A percentile compares a stretch with the other conserved stretches of the same genome.
These are phyloP conservation scores for Muscicapa adusta DNA, from an alignment of 2,113 vertebrate species.

Conservation along the genomic window DNA sequence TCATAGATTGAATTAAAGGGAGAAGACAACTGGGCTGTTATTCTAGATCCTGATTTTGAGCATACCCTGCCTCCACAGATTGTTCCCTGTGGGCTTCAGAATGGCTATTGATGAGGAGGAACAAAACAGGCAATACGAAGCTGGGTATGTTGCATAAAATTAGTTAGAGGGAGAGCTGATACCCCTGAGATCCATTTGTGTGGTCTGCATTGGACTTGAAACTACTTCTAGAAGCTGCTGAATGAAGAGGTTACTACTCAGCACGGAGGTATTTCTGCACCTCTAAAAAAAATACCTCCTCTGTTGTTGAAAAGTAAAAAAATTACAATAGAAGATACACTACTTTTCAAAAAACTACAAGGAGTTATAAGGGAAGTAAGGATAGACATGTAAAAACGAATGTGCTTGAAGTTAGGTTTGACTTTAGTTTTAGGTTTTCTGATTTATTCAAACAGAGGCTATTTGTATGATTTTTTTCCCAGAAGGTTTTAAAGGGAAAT, in stretches of 20 bases:
- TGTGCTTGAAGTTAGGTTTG: not conserved
- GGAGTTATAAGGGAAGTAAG: not conserved
- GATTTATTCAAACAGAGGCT: not conserved
- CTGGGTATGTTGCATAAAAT: not conserved
- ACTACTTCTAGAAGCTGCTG: not conserved
- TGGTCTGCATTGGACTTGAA: not conserved
- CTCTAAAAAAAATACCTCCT: not conserved
- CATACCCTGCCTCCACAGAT: not conserved
- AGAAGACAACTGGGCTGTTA: not conserved
- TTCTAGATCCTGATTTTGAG: not conserved
- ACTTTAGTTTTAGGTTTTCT: not conserved
- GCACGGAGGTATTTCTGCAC: not conserved
- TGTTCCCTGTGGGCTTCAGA: not conserved
- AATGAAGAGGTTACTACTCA: not conserved
- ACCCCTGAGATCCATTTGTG: not conserved
- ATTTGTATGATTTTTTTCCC: not conserved
- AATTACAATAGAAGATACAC: not conserved
- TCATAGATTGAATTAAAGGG: not conserved
- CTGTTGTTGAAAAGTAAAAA: not conserved
- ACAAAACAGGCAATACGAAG: not conserved
- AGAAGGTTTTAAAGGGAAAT: not conserved
- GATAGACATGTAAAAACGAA: not conserved
- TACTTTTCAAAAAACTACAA: not conserved
- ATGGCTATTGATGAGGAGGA: not conserved
- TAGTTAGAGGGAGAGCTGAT: not conserved